Conservation (phyloP, 2,888 invertebrate species). For the Thymelicus sylvestris region DNA sequence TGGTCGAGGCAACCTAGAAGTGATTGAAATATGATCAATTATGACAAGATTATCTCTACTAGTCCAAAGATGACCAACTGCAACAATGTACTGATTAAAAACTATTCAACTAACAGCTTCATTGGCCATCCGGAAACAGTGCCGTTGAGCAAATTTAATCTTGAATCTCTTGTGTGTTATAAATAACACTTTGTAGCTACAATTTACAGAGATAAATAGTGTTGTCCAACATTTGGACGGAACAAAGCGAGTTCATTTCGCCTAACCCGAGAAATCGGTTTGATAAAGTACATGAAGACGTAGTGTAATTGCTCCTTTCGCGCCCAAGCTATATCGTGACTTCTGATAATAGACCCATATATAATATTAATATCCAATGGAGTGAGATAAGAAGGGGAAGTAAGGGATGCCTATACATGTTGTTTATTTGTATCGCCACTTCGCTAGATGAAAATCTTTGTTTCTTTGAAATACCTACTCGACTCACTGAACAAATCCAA, state of each 20-base stretch:
- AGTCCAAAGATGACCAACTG: background rate
- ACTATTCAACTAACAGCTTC: background rate
- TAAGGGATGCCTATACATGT: slow-evolving; percentile 38
- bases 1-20: background rate
- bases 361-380: slow-evolving; percentile 44
- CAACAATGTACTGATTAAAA: background rate
- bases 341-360: slow-evolving; percentile 44
- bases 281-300: slow-evolving; percentile 38
- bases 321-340: slow-evolving; percentile 42
- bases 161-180: slow-evolving; percentile 3
- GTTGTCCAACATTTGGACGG: slow-evolving; percentile 28
- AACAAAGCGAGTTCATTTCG: slow-evolving; percentile 36
- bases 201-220: slow-evolving; percentile 11
- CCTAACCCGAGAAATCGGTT: slow-evolving; percentile 28
- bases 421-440: slow-evolving; percentile 38
- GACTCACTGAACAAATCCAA: slow-evolving; percentile 42
- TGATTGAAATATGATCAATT: background rate
- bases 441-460: slow-evolving; percentile 44
- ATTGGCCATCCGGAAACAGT: background rate
- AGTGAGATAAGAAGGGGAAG: slow-evolving; percentile 39
- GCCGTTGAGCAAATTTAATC: background rate
- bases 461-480: slow-evolving; percentile 43
- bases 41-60: background rate
- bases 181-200: slow-evolving; percentile 9
- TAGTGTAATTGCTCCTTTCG: slow-evolving; percentile 45